Percentiles rank a stretch among this genome's conserved stretches.
Evolutionary conservation across 2,888 invertebrate species (phyloP).

Genomic region (Villa cingulata): DNA sequence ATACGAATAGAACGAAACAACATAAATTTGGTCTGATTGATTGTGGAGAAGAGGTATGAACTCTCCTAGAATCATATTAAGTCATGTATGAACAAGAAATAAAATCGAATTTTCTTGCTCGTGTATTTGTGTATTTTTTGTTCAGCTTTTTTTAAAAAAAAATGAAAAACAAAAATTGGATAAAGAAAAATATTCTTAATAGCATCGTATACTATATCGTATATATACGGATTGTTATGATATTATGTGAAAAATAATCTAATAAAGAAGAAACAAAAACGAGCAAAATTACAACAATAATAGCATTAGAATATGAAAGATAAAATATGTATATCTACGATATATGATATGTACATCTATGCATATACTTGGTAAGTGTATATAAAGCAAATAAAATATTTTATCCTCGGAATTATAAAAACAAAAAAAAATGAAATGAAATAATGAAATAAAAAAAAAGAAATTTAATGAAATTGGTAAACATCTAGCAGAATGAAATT

Average conservation of each 20-base stretch:
- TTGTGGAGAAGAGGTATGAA: constrained; percentile 4
- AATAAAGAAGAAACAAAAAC: no score
- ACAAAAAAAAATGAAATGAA: not conserved
- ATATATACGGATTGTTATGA: no score
- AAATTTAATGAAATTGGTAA: not conserved
- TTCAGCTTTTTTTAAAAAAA: no score
- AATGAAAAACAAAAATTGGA: no score
- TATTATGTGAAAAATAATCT: not conserved
- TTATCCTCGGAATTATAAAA: not conserved
- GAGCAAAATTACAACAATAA: no score
- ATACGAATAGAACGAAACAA: no score
- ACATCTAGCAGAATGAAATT: constrained; percentile 9
- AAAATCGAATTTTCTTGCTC: not conserved
- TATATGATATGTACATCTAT: not conserved
- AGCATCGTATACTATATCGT: no score
- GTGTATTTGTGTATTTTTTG: no score
- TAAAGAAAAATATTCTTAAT: no score
- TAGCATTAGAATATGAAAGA: no score
- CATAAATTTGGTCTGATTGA: no score
- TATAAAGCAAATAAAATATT: not conserved
- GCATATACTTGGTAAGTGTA: no score
- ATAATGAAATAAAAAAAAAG: not conserved
- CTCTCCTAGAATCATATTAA: constrained; percentile 13
- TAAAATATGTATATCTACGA: not conserved
- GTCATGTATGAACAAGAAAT: constrained; percentile 12